Conservation (phyloP, 2,888 invertebrate species). For the Apotomis capreana region DNA sequence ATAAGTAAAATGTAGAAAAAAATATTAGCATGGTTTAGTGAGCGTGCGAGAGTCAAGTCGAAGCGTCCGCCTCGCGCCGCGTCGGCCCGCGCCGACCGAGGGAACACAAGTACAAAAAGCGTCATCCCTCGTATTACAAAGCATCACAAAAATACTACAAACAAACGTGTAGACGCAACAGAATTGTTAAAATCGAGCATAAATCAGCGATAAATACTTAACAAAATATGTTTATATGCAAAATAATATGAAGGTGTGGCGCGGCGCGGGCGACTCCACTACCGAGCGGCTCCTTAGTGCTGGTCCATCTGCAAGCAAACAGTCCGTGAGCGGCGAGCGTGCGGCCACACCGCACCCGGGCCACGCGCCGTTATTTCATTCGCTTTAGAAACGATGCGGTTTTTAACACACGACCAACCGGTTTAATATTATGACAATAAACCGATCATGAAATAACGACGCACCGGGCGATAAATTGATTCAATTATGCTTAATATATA, state of each 20-base stretch:
- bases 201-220: slow-evolving; percentile 74
- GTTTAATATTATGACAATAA: background rate
- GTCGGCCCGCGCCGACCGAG: slow-evolving; percentile 12
- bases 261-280: slow-evolving; percentile 44
- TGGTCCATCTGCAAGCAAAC: slow-evolving; percentile 75
- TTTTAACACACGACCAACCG: background rate
- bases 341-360: background rate
- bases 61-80: background rate
- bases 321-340: slow-evolving; percentile 12
- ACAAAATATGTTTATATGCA: slow-evolving; percentile 79
- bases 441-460: background rate
- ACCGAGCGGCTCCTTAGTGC: slow-evolving; percentile 64
- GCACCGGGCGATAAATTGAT: background rate
- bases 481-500: background rate
- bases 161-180: slow-evolving; percentile 68
- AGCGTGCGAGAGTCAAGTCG: background rate
- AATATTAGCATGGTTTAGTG: background rate
- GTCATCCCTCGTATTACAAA: slow-evolving; percentile 64
- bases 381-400: background rate
- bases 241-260: slow-evolving; percentile 57
- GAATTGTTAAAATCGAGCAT: slow-evolving; percentile 71
- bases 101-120: slow-evolving; percentile 50
- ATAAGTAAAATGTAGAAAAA: background rate
- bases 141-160: slow-evolving; percentile 76
- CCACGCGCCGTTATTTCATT: background rate